These are phyloP conservation scores for Chascanopsetta lugubris DNA, from an alignment of 2,113 vertebrate genomes.

Conservation along the genomic window DNA sequence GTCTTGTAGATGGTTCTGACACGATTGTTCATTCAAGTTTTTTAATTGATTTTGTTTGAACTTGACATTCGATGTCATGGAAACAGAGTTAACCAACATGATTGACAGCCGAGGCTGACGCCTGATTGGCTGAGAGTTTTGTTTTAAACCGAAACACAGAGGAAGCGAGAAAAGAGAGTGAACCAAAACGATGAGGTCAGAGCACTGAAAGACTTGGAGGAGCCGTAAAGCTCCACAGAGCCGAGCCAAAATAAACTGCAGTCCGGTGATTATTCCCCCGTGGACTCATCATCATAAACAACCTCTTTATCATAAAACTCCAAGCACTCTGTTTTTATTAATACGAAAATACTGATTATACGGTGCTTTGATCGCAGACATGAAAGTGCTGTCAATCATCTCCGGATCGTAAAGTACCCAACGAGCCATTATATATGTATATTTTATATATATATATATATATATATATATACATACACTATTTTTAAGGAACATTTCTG, in stretches of 20 bases:
- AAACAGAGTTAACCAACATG: no score
- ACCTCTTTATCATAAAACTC: neutral
- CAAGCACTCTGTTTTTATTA: neutral
- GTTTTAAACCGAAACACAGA: neutral
- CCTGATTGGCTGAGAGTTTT: no score
- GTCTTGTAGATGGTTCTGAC: no score
- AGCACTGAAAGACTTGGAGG: neutral
- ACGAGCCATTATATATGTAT: neutral
- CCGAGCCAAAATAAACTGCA: neutral
- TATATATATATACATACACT: neutral
- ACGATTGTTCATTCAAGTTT: no score
- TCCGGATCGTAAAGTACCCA: neutral
- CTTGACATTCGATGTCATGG: no score
- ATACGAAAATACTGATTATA: constrained; percentile 7
- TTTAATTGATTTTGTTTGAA: no score
- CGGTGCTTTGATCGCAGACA: neutral
- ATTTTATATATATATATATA: neutral
- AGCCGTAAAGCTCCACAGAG: neutral
- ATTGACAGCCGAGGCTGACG: no score
- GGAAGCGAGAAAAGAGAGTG: neutral
- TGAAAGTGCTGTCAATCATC: neutral
- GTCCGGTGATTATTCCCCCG: neutral
- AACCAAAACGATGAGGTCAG: neutral
- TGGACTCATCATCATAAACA: neutral
- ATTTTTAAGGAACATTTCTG: neutral